These are phyloP conservation scores for Beris morrisii DNA, from an alignment of 2,888 invertebrate species.

Conservation along the genomic window DNA sequence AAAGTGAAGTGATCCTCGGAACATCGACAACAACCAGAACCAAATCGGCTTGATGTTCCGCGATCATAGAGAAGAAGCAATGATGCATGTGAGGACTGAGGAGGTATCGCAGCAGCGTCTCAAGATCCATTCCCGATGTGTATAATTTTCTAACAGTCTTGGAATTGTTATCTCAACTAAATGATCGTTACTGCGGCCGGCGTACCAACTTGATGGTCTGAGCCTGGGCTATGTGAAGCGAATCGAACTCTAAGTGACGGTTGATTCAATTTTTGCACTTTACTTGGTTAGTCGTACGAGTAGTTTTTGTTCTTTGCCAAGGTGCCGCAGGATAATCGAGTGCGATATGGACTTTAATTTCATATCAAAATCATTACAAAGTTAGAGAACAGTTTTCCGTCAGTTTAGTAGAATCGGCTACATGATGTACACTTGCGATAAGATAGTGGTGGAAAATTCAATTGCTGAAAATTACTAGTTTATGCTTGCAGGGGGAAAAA, in stretches of 20 bases:
- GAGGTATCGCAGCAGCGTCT: conserved; percentile 10
- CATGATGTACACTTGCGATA: too few relatives aligned
- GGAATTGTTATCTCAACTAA: conserved; percentile 33
- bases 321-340: conserved; percentile 31
- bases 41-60: conserved; percentile 21
- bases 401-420: too few relatives aligned
- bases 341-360: conserved; percentile 32
- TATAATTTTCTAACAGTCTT: conserved; percentile 39
- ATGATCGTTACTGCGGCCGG: conserved; percentile 23
- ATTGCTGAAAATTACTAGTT: too few relatives aligned
- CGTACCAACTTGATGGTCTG: background rate
- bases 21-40: background rate
- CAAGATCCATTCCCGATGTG: conserved; percentile 29
- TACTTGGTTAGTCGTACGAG: conserved; percentile 21
- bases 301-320: conserved; percentile 1
- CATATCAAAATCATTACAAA: conserved; percentile 30
- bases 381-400: too few relatives aligned
- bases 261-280: conserved; percentile 36
- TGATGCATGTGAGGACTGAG: conserved; percentile 26
- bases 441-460: too few relatives aligned
- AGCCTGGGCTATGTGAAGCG: background rate
- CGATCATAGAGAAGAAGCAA: conserved; percentile 13
- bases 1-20: background rate
- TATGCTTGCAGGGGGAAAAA: too few relatives aligned
- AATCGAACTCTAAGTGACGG: conserved; percentile 26